phyloP scores from a whole-genome alignment of 2,888 invertebrate genomes.

The Pseudococcus longispinus region DNA sequence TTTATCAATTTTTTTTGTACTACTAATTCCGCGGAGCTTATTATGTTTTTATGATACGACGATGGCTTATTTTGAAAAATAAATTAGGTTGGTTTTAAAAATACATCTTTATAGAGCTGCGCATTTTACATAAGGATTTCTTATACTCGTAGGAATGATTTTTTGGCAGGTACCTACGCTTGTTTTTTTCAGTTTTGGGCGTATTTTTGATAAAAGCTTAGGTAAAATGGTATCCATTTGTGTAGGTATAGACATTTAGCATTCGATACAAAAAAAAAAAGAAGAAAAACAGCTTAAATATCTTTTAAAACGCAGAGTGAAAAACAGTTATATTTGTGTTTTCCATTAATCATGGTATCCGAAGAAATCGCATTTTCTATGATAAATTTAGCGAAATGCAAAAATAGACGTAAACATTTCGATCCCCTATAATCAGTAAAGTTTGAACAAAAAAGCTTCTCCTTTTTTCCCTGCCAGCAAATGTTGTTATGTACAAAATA shows the following conservation, averaged over 20 bases:
- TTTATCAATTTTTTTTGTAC: not conserved
- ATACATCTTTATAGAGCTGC: not conserved
- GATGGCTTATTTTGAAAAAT: not conserved
- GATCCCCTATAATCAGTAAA: conserved; percentile 12
- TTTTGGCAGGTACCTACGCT: not conserved
- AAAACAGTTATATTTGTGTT: not conserved
- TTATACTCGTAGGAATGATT: too few relatives aligned
- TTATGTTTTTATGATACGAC: not conserved
- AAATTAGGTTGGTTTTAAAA: not conserved
- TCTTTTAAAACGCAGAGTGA: not conserved
- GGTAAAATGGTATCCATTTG: not conserved
- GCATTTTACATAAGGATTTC: not conserved
- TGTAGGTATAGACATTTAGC: not conserved
- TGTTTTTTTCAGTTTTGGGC: not conserved
- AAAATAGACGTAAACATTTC: conserved; percentile 36
- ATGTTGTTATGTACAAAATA: not conserved
- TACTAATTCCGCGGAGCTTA: not conserved
- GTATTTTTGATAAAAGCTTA: not conserved
- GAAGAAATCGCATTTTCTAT: not conserved
- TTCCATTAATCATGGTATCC: conserved; percentile 7
- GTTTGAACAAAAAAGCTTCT: not conserved
- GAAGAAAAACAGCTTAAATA: not conserved
- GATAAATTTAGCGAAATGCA: conserved; percentile 22
- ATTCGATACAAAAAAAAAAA: not conserved
- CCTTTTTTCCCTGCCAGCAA: not conserved